These are phyloP conservation scores for Zaprionus gabonicus DNA, from an alignment of 1,140 invertebrate genomes.

Conservation along the genomic window DNA sequence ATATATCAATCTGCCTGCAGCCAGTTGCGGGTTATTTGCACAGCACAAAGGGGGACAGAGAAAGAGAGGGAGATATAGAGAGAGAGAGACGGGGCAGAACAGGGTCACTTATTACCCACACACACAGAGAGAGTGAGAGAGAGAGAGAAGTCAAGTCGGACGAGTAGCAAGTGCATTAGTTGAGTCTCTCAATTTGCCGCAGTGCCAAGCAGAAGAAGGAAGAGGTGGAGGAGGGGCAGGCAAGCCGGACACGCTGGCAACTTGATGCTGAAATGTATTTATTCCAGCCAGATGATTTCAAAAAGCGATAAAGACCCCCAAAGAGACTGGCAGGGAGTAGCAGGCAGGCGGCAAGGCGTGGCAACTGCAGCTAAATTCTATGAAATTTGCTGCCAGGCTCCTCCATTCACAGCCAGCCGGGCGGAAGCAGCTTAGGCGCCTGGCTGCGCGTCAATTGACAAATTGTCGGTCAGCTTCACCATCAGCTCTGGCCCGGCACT, in stretches of 20 bases:
- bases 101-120: conserved; percentile 18
- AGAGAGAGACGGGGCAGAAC: not conserved
- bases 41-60: no score
- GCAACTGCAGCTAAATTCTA: conserved; percentile 60
- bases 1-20: conserved; percentile 35
- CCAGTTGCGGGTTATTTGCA: conserved; percentile 19
- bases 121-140: not conserved
- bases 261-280: conserved; percentile 69
- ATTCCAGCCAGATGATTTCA: conserved; percentile 75
- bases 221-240: not conserved
- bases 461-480: conserved; percentile 52
- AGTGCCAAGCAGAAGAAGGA: not conserved
- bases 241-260: conserved; percentile 7
- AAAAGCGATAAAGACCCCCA: conserved; percentile 69
- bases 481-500: not conserved
- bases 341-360: not conserved
- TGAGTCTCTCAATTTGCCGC: conserved; percentile 10
- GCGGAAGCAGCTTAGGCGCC: conserved; percentile 72
- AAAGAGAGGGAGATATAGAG: not conserved
- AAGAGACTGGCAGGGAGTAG: conserved; percentile 3
- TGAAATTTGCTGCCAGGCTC: conserved; percentile 58
- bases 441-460: conserved; percentile 78
- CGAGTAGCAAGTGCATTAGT: conserved; percentile 26
- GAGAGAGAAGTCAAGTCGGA: not conserved
- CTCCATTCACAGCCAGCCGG: conserved; percentile 66